Evolutionary conservation across 2,113 vertebrate genomes (phyloP).

Genomic region (Chaetodon trifascialis): DNA sequence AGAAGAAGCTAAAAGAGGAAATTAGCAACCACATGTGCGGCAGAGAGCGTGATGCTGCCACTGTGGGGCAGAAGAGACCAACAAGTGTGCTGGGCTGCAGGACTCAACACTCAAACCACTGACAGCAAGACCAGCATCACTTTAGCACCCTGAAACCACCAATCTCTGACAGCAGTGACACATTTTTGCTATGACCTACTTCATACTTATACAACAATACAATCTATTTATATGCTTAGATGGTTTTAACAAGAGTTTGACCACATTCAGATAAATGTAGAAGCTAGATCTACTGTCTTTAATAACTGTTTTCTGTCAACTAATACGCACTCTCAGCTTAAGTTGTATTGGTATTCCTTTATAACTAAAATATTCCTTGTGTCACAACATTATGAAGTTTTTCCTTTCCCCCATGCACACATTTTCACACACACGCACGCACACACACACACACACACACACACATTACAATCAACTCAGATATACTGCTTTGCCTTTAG

Average conservation of each 20-base stretch:
- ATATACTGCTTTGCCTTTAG: background rate
- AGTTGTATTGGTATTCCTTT: background rate
- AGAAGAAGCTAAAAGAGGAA: background rate
- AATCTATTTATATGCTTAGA: background rate
- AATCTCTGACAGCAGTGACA: background rate
- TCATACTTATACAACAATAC: background rate
- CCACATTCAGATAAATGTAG: background rate
- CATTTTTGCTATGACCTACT: background rate
- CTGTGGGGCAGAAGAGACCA: constrained; percentile 72
- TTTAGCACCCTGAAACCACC: background rate
- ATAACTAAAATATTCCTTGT: background rate
- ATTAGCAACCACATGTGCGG: constrained; percentile 38
- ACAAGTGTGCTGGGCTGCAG: constrained; percentile 30
- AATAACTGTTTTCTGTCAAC: too few species aligned
- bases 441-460: background rate
- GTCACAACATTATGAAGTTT: background rate
- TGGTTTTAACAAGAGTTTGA: background rate
- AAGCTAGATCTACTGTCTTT: background rate
- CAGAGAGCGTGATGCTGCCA: constrained; percentile 61
- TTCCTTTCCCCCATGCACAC: background rate
- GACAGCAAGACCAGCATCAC: background rate
- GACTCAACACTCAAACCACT: background rate
- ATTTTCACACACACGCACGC: background rate
- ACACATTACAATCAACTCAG: background rate
- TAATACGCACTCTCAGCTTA: background rate